phyloP scores from a whole-genome alignment of 2,797 vertebrate species.

The Urocyon cinereoargenteus region DNA sequence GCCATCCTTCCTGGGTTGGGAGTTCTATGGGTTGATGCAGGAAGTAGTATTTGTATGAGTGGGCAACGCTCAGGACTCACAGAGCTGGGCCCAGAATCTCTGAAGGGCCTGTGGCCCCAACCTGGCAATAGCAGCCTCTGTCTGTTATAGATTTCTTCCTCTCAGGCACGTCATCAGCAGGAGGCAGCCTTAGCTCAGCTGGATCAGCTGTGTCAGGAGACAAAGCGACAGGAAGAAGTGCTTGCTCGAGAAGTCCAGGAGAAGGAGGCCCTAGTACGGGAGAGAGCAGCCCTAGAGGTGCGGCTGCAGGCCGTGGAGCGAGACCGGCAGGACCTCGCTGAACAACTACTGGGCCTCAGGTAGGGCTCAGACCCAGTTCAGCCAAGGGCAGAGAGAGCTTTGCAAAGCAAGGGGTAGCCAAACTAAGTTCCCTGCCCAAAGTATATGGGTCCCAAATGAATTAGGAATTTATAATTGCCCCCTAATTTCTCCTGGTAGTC shows the following conservation, averaged over 20 bases:
- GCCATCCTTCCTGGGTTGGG: not conserved
- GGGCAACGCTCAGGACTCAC: not conserved
- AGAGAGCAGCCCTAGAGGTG: conserved; percentile 88
- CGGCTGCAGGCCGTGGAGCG: conserved; percentile 83
- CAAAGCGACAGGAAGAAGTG: conserved; percentile 72
- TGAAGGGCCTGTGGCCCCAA: not conserved
- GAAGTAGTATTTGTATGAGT: not conserved
- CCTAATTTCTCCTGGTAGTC: conserved; percentile 8
- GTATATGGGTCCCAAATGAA: not conserved
- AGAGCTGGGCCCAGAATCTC: not conserved
- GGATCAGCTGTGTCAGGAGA: conserved; percentile 85
- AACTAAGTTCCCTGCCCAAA: not conserved
- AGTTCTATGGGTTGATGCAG: not conserved
- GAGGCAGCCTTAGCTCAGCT: conserved; percentile 80
- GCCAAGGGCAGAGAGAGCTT: not conserved
- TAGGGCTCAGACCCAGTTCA: conserved; percentile 71
- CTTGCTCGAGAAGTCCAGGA: conserved; percentile 82
- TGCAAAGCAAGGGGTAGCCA: not conserved
- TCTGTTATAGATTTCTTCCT: not conserved
- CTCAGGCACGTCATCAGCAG: conserved; percentile 80
- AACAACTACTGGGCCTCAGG: conserved; percentile 90
- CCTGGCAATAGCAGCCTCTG: not conserved
- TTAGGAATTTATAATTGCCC: not conserved
- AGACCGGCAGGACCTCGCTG: conserved; percentile 84
- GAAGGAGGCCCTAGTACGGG: conserved; percentile 87